Evolutionary conservation across 2,888 invertebrate species (phyloP).

Genomic region (Leptinotarsa rubiginosa): DNA sequence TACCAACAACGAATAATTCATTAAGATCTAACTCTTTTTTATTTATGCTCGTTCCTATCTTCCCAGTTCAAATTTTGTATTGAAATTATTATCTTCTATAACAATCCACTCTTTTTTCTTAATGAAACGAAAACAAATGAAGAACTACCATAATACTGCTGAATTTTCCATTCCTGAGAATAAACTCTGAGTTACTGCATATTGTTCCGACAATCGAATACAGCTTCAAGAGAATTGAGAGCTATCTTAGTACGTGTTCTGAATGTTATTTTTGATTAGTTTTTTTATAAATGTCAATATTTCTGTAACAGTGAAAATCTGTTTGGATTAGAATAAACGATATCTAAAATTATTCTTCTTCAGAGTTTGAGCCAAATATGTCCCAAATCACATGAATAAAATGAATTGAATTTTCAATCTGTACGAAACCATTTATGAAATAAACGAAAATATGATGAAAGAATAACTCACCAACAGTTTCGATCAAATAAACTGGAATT

Average conservation of each 20-base stretch:
- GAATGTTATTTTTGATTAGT: slow-evolving; percentile 18
- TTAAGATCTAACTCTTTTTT: too few species aligned
- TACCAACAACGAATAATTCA: too few species aligned
- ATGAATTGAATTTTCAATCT: too few species aligned
- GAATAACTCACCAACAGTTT: too few species aligned
- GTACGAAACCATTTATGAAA: too few species aligned
- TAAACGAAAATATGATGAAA: too few species aligned
- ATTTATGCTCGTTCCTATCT: too few species aligned
- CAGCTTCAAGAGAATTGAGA: slow-evolving; percentile 36
- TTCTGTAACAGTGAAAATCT: neutral
- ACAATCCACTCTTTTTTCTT: too few species aligned
- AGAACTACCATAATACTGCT: slow-evolving; percentile 35
- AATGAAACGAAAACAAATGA: neutral
- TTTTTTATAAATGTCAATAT: neutral
- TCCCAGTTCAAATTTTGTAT: neutral
- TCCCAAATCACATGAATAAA: too few species aligned
- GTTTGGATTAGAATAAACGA: neutral
- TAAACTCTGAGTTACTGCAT: slow-evolving; percentile 48
- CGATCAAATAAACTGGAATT: too few species aligned
- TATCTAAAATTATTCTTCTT: too few species aligned
- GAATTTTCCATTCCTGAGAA: slow-evolving; percentile 35
- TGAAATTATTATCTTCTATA: neutral
- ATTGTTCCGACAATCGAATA: slow-evolving; percentile 47
- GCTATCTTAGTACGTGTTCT: slow-evolving; percentile 32
- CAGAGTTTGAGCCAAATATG: too few species aligned